Evolutionary conservation across 1,140 invertebrate genomes (phyloP).

Genomic region (Meloidogyne floridensis): DNA sequence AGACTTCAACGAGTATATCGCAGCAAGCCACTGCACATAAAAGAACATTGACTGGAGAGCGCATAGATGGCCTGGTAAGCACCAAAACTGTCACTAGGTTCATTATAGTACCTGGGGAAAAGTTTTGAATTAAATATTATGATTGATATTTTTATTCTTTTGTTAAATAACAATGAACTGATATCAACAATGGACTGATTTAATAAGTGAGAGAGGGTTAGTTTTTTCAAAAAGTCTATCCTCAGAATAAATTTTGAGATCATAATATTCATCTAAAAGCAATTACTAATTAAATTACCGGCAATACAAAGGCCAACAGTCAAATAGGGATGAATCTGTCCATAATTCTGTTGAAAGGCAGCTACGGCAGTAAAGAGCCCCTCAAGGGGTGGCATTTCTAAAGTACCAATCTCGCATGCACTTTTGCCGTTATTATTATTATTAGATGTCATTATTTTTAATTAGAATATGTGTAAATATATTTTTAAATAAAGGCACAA

Average conservation of each 20-base stretch:
- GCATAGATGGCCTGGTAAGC: conserved; percentile 73
- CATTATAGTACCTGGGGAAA: conserved; percentile 71
- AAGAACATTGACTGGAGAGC: conserved; percentile 60
- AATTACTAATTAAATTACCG: conserved; percentile 70
- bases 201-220: no score
- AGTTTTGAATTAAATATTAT: no score
- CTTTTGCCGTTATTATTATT: background rate
- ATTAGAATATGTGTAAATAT: background rate
- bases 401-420: conserved; percentile 57
- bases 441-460: background rate
- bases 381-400: conserved; percentile 52
- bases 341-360: conserved; percentile 62
- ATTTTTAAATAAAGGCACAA: background rate
- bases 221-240: no score
- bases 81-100: conserved; percentile 86
- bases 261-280: background rate
- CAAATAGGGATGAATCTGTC: conserved; percentile 74
- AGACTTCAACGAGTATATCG: conserved; percentile 64
- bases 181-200: no score
- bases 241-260: no score
- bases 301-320: conserved; percentile 79
- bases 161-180: background rate
- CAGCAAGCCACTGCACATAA: conserved; percentile 63
- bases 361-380: conserved; percentile 52
- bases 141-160: background rate